phyloP scores from a whole-genome alignment of 1,140 invertebrate species.

The Eufriesea mexicana region DNA sequence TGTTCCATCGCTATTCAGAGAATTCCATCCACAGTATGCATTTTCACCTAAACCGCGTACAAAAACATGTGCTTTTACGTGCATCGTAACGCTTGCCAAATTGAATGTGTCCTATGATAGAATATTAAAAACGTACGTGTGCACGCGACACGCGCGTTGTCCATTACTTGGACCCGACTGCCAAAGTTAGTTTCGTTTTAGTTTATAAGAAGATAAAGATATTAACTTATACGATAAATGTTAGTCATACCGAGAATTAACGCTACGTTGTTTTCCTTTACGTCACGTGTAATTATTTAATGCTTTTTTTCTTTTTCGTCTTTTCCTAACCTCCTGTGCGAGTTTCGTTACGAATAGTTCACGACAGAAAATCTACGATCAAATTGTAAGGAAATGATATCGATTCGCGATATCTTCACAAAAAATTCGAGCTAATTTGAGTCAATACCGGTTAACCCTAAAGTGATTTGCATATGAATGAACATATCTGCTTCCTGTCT shows the following conservation, averaged over 20 bases:
- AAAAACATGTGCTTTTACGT: conserved; percentile 1
- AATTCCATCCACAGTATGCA: conserved; percentile 5
- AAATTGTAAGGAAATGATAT: neutral
- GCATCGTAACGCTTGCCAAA: conserved; percentile 36
- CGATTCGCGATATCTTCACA: neutral
- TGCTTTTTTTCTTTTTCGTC: neutral
- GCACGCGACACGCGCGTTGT: conserved; percentile 15
- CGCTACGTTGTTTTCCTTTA: conserved; percentile 10
- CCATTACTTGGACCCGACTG: conserved; percentile 54
- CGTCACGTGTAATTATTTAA: neutral
- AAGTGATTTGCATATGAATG: neutral
- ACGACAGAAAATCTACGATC: neutral
- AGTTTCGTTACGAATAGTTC: neutral
- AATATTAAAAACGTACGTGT: conserved; percentile 12
- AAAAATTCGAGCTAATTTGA: neutral
- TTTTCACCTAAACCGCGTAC: neutral
- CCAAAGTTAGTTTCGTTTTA: conserved; percentile 63
- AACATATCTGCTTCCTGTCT: conserved; percentile 3
- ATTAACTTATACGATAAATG: conserved; percentile 30
- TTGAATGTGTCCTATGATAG: conserved; percentile 41
- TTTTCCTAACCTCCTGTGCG: too few species aligned
- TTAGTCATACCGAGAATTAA: neutral
- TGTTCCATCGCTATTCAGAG: neutral
- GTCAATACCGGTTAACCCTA: neutral
- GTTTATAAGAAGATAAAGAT: conserved; percentile 43